Percentiles rank a stretch among this genome's conserved stretches.
phyloP scores from a whole-genome alignment of 2,888 invertebrate genomes.

The Lasiommata megera region DNA sequence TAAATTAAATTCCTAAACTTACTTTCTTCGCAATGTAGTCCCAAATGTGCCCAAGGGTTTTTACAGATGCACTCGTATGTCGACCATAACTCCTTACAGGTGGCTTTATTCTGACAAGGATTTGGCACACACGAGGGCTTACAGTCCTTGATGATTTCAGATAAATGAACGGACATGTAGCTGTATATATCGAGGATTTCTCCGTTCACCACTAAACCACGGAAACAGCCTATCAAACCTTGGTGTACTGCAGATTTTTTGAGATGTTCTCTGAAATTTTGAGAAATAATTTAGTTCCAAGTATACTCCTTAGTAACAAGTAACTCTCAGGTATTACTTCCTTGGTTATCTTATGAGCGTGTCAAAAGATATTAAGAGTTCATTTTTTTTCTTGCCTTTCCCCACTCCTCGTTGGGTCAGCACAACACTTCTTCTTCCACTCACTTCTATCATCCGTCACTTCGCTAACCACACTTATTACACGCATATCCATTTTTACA shows the following conservation, averaged over 20 bases:
- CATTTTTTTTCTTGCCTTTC: no score
- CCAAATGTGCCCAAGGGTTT: conserved; percentile 96
- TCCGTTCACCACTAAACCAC: conserved; percentile 95
- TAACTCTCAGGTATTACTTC: no score
- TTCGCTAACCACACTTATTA: no score
- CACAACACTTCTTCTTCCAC: no score
- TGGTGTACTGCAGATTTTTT: conserved; percentile 92
- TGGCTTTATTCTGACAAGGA: conserved; percentile 95
- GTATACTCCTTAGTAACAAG: no score
- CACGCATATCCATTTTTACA: no score
- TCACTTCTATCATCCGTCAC: no score
- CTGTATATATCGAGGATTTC: conserved; percentile 95
- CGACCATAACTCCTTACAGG: conserved; percentile 95
- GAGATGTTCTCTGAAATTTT: conserved; percentile 85
- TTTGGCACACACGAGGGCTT: conserved; percentile 96
- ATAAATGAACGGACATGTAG: conserved; percentile 94
- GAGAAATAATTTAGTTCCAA: no score
- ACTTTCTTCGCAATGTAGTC: conserved; percentile 95
- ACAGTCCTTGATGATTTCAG: conserved; percentile 95
- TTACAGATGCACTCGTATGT: conserved; percentile 95
- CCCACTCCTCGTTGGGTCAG: no score
- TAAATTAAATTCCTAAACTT: conserved; percentile 54
- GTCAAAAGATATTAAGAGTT: no score
- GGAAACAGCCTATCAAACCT: conserved; percentile 96
- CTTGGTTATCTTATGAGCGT: no score